phyloP scores from a whole-genome alignment of 2,113 vertebrate genomes.

The Myrmecophaga tridactyla region DNA sequence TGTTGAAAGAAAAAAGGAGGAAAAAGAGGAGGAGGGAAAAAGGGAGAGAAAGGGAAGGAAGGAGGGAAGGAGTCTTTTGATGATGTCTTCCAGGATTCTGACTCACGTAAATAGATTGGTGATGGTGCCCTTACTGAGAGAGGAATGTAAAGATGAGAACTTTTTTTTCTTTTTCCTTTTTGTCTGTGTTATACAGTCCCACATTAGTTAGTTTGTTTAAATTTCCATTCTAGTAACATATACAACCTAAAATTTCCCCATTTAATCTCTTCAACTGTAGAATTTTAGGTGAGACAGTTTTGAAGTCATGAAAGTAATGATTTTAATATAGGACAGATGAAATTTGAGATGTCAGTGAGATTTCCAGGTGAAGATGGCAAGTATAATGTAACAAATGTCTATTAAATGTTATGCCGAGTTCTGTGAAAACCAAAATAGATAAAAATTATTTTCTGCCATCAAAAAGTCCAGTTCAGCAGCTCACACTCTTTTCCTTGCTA shows the following conservation, averaged over 20 bases:
- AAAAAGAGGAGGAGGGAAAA: background rate
- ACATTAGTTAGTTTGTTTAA: no score
- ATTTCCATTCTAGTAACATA: no score
- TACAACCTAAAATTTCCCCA: no score
- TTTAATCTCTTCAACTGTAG: no score
- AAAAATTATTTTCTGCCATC: background rate
- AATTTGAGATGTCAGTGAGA: background rate
- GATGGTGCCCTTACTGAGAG: background rate
- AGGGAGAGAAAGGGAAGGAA: background rate
- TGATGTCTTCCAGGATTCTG: background rate
- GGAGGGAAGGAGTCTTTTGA: background rate
- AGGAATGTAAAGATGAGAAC: background rate
- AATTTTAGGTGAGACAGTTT: background rate
- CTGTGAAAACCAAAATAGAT: background rate
- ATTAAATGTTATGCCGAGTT: background rate
- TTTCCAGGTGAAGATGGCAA: background rate
- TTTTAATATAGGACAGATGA: background rate
- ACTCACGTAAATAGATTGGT: background rate
- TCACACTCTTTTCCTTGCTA: background rate
- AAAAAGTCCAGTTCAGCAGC: background rate
- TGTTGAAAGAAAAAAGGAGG: background rate
- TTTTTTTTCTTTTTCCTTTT: no score
- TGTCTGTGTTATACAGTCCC: no score
- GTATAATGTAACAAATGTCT: background rate
- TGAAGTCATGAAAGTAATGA: background rate